Conservation (phyloP, 1,140 invertebrate genomes). For the Scaptomyza graminum region DNA sequence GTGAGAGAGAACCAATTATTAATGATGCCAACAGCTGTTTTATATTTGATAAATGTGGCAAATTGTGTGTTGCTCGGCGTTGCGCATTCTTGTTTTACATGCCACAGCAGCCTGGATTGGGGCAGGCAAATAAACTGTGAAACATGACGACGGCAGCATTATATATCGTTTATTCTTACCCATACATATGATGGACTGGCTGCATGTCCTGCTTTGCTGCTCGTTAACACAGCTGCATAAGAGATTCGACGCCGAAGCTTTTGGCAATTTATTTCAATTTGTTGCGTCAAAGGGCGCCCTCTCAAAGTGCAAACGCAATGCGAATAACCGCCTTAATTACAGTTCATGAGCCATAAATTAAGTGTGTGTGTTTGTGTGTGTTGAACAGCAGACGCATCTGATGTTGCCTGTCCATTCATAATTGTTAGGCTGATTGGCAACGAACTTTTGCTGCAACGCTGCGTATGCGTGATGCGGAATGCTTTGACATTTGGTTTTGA, state of each 20-base stretch:
- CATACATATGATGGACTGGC: background rate
- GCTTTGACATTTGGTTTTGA: constrained; percentile 4
- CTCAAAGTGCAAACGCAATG: constrained; percentile 14
- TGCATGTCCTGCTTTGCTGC: background rate
- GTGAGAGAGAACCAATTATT: constrained; percentile 39
- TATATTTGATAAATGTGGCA: constrained; percentile 43
- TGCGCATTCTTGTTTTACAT: constrained; percentile 9
- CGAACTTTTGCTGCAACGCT: constrained; percentile 18
- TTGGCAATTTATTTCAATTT: constrained; percentile 54
- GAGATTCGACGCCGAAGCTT: constrained; percentile 27
- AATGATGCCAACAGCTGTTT: constrained; percentile 40
- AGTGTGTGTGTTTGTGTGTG: background rate
- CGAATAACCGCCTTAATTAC: constrained; percentile 33
- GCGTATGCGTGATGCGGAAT: constrained; percentile 42
- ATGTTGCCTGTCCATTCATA: constrained; percentile 24
- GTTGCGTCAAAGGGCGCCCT: constrained; percentile 25
- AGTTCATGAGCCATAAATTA: constrained; percentile 38
- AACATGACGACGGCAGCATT: background rate
- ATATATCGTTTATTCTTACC: constrained; percentile 2
- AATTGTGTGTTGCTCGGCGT: background rate
- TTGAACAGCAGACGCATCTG: background rate
- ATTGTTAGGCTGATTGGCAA: constrained; percentile 39
- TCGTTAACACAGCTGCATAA: constrained; percentile 39
- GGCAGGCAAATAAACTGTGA: constrained; percentile 21
- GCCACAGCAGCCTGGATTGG: background rate